Conservation (phyloP, 2,888 invertebrate genomes). For the Seladonia tumulorum region DNA sequence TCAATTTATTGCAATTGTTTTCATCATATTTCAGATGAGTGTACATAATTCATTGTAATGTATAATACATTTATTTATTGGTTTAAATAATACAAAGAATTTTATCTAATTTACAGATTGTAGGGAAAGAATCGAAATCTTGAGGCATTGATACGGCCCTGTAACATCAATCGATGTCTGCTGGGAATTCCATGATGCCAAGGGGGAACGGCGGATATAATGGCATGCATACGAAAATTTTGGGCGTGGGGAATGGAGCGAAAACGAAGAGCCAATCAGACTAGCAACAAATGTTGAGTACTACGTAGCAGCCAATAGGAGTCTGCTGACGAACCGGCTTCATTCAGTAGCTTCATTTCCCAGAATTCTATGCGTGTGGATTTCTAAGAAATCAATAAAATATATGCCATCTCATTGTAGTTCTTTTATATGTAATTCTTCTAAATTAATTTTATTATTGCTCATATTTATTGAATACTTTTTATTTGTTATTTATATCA, state of each 20-base stretch:
- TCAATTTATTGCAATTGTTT: background rate
- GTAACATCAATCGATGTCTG: slow-evolving; percentile 71
- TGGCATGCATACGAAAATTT: slow-evolving; percentile 50
- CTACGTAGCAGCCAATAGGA: slow-evolving; percentile 70
- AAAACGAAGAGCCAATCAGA: slow-evolving; percentile 62
- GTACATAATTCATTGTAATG: background rate
- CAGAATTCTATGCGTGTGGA: slow-evolving; percentile 57
- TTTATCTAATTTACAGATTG: background rate
- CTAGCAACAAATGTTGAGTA: slow-evolving; percentile 46
- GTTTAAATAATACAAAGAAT: background rate
- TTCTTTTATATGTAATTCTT: background rate
- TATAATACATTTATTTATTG: background rate
- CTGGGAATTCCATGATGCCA: slow-evolving; percentile 42
- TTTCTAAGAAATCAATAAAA: slow-evolving; percentile 74
- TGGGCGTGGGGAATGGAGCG: slow-evolving; percentile 58
- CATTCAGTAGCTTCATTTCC: slow-evolving; percentile 70
- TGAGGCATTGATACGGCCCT: slow-evolving; percentile 62
- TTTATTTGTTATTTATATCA: background rate
- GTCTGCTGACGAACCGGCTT: slow-evolving; percentile 57
- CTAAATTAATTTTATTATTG: slow-evolving; percentile 23
- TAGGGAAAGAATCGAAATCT: background rate
- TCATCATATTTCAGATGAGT: background rate
- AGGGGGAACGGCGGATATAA: slow-evolving; percentile 54
- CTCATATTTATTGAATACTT: background rate
- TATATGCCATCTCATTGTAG: slow-evolving; percentile 24